Evolutionary conservation across 2,113 vertebrate genomes (phyloP).

Genomic region (Vanacampus margaritifer): DNA sequence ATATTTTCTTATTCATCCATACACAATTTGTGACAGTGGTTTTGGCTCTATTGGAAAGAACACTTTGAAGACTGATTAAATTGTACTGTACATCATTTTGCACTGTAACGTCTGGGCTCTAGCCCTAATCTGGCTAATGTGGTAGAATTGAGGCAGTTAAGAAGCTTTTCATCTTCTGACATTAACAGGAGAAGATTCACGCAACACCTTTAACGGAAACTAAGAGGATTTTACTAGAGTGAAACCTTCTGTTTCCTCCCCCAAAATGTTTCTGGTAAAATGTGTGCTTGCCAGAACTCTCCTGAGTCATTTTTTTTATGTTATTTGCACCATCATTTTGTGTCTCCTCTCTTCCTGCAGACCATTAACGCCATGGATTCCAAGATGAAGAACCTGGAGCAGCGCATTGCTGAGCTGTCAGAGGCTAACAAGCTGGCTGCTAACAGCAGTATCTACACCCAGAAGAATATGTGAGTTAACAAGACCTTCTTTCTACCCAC

Average conservation of each 20-base stretch:
- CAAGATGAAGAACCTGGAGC: constrained; percentile 96
- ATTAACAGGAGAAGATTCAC: constrained; percentile 42
- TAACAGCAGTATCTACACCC: constrained; percentile 98
- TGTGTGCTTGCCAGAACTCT: constrained; percentile 7
- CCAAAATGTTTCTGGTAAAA: constrained; percentile 1
- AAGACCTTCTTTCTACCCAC: constrained; percentile 38
- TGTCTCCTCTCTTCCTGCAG: constrained; percentile 62
- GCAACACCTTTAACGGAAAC: constrained; percentile 47
- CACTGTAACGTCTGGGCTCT: constrained; percentile 35
- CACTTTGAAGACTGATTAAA: constrained; percentile 36
- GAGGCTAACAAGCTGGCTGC: constrained; percentile 98
- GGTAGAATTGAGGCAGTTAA: constrained; percentile 57
- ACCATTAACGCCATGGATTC: constrained; percentile 99
- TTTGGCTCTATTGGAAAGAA: constrained; percentile 6
- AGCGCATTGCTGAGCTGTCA: constrained; percentile 92
- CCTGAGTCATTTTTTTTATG: constrained; percentile 2
- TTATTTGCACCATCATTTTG: constrained; percentile 6
- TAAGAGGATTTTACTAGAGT: constrained; percentile 50
- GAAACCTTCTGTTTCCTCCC: constrained; percentile 20
- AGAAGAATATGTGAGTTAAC: constrained; percentile 95
- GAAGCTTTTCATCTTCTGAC: constrained; percentile 61
- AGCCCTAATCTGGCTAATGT: constrained; percentile 64
- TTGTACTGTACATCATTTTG: constrained; percentile 38
- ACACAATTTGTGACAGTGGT: constrained; percentile 8
- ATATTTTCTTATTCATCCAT: constrained; percentile 1